Conservation (phyloP, 2,888 invertebrate genomes). For the Diploptera punctata region DNA sequence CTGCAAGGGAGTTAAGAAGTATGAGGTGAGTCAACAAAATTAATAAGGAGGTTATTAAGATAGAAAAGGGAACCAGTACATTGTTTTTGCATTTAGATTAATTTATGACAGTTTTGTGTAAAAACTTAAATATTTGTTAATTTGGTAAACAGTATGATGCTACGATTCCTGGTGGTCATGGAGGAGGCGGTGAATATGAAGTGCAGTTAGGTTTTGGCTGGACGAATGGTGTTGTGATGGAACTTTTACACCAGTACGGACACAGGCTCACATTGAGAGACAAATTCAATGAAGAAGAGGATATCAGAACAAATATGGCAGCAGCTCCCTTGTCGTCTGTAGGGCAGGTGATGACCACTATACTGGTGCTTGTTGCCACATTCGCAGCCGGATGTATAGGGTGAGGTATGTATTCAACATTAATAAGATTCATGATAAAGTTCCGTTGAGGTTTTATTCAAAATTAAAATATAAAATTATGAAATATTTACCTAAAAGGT, state of each 20-base stretch:
- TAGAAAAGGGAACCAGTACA: too few relatives aligned
- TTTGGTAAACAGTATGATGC: slow-evolving; percentile 69
- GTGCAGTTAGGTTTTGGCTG: slow-evolving; percentile 93
- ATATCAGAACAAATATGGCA: slow-evolving; percentile 50
- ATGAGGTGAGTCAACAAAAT: too few relatives aligned
- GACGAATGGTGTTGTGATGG: slow-evolving; percentile 90
- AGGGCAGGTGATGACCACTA: slow-evolving; percentile 68
- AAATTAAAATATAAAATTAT: too few relatives aligned
- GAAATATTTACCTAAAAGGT: too few relatives aligned
- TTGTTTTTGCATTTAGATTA: too few relatives aligned
- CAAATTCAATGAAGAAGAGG: slow-evolving; percentile 48
- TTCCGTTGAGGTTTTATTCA: too few relatives aligned
- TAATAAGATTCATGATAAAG: too few relatives aligned
- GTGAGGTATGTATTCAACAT: slow-evolving; percentile 68
- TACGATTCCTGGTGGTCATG: slow-evolving; percentile 66
- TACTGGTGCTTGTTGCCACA: slow-evolving; percentile 69
- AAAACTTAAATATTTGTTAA: too few relatives aligned
- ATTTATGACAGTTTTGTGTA: too few relatives aligned
- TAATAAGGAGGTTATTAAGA: too few relatives aligned
- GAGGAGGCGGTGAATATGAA: slow-evolving; percentile 91
- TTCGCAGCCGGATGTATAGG: slow-evolving; percentile 73
- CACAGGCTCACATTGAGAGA: slow-evolving; percentile 57
- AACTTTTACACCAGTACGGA: slow-evolving; percentile 74
- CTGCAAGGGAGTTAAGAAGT: too few relatives aligned
- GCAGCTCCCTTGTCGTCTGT: slow-evolving; percentile 52